Evolutionary conservation across 2,888 invertebrate species (phyloP), one percentile per base, ranked within the genome.

Genomic region (Thera obeliscata): DNA sequence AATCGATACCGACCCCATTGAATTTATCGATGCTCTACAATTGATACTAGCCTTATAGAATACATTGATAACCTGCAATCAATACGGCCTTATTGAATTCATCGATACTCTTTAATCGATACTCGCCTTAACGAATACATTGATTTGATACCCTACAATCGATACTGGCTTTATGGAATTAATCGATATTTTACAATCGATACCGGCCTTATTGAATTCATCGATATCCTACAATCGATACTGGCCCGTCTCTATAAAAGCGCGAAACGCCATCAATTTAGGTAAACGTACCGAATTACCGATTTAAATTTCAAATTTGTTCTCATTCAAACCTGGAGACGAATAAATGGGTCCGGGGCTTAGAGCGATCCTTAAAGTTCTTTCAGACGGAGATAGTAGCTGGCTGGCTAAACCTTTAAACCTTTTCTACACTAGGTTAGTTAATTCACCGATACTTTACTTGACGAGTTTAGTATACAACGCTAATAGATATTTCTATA

Each of bases 291-390:
- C 69, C 74, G 50, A 70, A 71, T 74, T 65, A 73, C 66, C 74
- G 72, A 83, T 83, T 83, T 83, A 81, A 82, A 83, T 81, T 83
- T 83, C 81, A 83, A 83, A 83, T 83, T 79, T 81, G 78, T 78
- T 78, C 82, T 78, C 81, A 79, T 83, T 81, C 82, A 82, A 81
- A 81, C 81, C 80, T 74, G 70, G 73, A 75, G 77, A 76, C 71
- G 78, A 74, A 80, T 78, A 77, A 81, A 81, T 80, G 80, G 79
- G 70, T 62, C 64, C 59, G 50, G 66, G 60, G 65, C 50, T 63
- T 64, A 62, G 46, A 63, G 56, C 57, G 35, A 62, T 64, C 57
- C 56, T 64, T 22, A 69, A 3, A 49, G 22, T 2, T n/a, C 33
- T 2, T 33, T 11, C 33, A 65, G 12, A 65, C 69, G 65, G 61